These are phyloP conservation scores for Apostichopus japonicus DNA, from an alignment of 35 echinoderm and acorn worm genomes.

Conservation along the genomic window DNA sequence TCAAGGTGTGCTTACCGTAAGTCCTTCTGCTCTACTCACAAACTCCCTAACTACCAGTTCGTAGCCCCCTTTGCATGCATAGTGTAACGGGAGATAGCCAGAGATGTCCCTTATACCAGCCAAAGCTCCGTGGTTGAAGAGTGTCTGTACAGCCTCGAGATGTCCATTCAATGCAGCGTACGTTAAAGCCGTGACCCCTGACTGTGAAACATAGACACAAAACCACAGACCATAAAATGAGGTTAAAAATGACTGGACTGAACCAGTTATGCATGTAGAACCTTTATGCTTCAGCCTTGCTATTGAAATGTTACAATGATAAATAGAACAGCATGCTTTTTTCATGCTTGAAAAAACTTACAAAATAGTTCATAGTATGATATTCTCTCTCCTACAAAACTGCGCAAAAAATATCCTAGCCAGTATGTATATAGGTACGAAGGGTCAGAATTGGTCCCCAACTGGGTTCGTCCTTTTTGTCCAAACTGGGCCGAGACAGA, in stretches of 20 bases:
- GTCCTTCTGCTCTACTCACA: conserved; percentile 50
- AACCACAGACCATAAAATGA: not conserved
- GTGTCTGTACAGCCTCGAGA: conserved; percentile 77
- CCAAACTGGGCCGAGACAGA: too few relatives aligned
- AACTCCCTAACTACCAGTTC: conserved; percentile 63
- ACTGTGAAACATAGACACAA: conserved; percentile 29
- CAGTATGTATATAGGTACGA: too few relatives aligned
- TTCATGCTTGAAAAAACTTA: too few relatives aligned
- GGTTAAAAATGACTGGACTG: too few relatives aligned
- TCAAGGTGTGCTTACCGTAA: conserved; percentile 68
- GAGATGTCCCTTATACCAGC: conserved; percentile 65
- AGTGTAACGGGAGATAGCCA: conserved; percentile 70
- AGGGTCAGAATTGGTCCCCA: too few relatives aligned
- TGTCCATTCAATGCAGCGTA: conserved; percentile 73
- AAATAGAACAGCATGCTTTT: not conserved
- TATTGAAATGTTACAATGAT: not conserved
- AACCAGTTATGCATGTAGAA: too few relatives aligned
- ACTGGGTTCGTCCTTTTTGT: too few relatives aligned
- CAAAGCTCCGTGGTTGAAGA: conserved; percentile 72
- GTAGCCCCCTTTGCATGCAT: conserved; percentile 73
- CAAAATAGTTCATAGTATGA: too few relatives aligned
- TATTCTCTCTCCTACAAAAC: too few relatives aligned
- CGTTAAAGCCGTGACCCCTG: conserved; percentile 78
- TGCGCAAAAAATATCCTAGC: too few relatives aligned
- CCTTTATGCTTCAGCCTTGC: too few relatives aligned